These are phyloP conservation scores for Petromus typicus DNA, from an alignment of 2,113 vertebrate genomes.

Conservation along the genomic window DNA sequence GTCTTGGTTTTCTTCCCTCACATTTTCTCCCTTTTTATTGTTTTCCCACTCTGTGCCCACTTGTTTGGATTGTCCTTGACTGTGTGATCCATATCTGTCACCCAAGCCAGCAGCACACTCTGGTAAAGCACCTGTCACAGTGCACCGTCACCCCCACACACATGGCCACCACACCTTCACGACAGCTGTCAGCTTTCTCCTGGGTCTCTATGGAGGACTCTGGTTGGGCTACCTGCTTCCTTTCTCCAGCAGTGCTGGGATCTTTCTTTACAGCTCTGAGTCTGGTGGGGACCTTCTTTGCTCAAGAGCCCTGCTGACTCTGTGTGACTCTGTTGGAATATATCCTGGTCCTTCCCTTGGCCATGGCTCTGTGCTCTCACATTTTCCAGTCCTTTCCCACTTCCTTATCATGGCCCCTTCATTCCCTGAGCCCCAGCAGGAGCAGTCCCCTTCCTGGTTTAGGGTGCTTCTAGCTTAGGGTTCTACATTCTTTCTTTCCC, in stretches of 20 bases:
- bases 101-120: not conserved
- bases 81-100: not conserved
- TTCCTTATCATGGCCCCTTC: not conserved
- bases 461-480: not conserved
- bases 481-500: not conserved
- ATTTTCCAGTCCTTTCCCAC: not conserved
- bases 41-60: not conserved
- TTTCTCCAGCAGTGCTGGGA: not conserved
- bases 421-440: not conserved
- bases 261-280: too few relatives aligned
- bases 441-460: not conserved
- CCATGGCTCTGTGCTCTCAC: not conserved
- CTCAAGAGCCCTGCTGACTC: not conserved
- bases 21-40: not conserved
- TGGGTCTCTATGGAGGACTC: too few relatives aligned
- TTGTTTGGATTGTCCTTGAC: not conserved
- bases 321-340: not conserved
- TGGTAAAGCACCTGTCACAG: not conserved
- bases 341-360: not conserved
- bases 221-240: not conserved
- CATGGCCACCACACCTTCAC: rapidly evolving
- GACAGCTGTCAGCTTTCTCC: not conserved
- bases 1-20: not conserved
- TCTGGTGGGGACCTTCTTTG: not conserved
- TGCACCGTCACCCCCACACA: not conserved